A percentile compares a stretch with the other conserved stretches of the same genome.
Evolutionary conservation across 2,797 vertebrate genomes (phyloP).

Genomic region (Mionectes olivaceus): DNA sequence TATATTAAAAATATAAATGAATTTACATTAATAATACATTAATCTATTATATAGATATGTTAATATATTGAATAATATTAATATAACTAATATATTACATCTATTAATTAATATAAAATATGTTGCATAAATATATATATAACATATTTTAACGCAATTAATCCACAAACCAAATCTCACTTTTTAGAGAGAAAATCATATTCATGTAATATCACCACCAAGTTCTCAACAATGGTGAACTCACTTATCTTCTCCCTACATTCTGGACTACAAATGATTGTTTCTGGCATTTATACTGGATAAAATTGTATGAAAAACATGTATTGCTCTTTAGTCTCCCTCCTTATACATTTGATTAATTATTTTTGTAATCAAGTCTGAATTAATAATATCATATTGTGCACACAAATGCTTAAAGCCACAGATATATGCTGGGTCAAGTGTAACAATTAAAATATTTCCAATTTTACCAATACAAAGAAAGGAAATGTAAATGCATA

Average conservation of each 20-base stretch:
- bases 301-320: not conserved
- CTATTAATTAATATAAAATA: too few relatives aligned
- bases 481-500: not conserved
- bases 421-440: not conserved
- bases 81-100: too few relatives aligned
- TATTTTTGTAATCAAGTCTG: not conserved
- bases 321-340: not conserved
- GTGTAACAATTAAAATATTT: not conserved
- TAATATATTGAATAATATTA: too few relatives aligned
- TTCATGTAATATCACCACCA: conserved; percentile 89
- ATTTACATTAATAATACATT: too few relatives aligned
- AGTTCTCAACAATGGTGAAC: conserved; percentile 84
- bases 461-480: not conserved
- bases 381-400: not conserved
- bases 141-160: not conserved
- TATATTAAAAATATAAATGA: too few relatives aligned
- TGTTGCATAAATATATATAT: too few relatives aligned
- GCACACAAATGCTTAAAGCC: not conserved
- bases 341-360: not conserved
- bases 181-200: conserved; percentile 90
- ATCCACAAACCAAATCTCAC: conserved; percentile 54
- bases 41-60: too few relatives aligned
- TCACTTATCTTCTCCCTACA: conserved; percentile 87
- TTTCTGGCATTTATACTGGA: conserved; percentile 19
- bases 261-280: conserved; percentile 80